These are phyloP conservation scores for Byasa hedistus DNA, from an alignment of 2,888 invertebrate species.

Conservation along the genomic window DNA sequence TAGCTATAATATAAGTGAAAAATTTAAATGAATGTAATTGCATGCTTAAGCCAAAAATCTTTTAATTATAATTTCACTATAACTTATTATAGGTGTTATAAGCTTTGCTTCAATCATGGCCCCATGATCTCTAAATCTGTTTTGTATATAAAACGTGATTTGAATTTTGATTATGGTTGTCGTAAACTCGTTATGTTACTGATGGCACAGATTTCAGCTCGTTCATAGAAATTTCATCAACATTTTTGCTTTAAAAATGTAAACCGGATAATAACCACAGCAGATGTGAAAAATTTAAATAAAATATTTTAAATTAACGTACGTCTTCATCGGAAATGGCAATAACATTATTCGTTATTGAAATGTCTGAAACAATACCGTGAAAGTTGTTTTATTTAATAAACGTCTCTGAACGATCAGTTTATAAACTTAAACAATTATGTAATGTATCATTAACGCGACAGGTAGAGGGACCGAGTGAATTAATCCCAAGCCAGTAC, in stretches of 20 bases:
- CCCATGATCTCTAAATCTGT: slow-evolving; percentile 16
- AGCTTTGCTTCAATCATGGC: slow-evolving; percentile 10
- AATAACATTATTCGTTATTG: slow-evolving; percentile 3
- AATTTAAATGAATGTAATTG: not conserved
- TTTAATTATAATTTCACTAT: not conserved
- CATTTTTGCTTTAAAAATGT: too few relatives aligned
- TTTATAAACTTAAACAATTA: slow-evolving; percentile 22
- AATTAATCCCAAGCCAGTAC: slow-evolving; percentile 14
- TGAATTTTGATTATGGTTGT: slow-evolving; percentile 11
- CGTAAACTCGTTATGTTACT: not conserved
- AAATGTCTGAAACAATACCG: slow-evolving; percentile 10
- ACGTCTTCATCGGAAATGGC: not conserved
- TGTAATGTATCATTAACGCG: slow-evolving; percentile 1
- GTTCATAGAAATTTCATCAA: too few relatives aligned
- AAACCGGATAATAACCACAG: not conserved
- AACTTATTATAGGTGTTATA: not conserved
- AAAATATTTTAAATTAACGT: slow-evolving; percentile 21
- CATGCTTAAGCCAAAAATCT: not conserved
- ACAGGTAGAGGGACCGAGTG: slow-evolving; percentile 7
- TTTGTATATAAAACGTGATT: slow-evolving; percentile 23
- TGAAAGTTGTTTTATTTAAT: slow-evolving; percentile 19
- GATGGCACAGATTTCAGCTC: not conserved
- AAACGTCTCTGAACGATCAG: slow-evolving; percentile 13
- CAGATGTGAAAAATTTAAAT: slow-evolving; percentile 5
- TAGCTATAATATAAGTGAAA: not conserved